phyloP scores from a whole-genome alignment of 1,140 invertebrate genomes.

The Papilio glaucus region DNA sequence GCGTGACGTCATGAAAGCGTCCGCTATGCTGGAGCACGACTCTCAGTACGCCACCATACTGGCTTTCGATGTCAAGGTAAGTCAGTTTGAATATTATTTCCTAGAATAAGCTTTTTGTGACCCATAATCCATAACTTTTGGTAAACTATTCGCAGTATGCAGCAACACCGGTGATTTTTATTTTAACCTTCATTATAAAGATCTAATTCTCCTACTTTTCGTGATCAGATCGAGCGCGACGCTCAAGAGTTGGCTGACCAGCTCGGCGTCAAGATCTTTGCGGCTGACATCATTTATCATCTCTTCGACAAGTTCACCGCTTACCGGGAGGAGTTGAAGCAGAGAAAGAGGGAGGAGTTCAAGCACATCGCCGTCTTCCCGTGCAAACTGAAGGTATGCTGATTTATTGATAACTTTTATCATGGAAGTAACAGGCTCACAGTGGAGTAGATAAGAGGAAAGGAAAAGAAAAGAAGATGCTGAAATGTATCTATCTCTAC shows the following conservation, averaged over 20 bases:
- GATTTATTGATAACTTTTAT: background rate
- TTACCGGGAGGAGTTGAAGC: conserved; percentile 96
- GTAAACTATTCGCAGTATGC: too few species aligned
- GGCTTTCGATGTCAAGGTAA: conserved; percentile 99
- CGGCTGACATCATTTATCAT: conserved; percentile 99
- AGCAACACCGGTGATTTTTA: too few species aligned
- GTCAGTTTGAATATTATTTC: too few species aligned
- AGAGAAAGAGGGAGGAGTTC: conserved; percentile 96
- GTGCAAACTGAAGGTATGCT: conserved; percentile 94
- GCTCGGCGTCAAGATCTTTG: conserved; percentile 97
- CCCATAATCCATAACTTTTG: too few species aligned
- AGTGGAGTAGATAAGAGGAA: too few species aligned
- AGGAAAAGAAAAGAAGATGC: too few species aligned
- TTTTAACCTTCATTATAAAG: too few species aligned
- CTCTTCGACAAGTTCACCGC: conserved; percentile 98
- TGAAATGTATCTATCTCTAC: too few species aligned
- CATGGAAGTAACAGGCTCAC: too few species aligned
- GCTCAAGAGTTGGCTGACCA: conserved; percentile 98
- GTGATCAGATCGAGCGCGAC: conserved; percentile 89
- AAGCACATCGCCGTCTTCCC: conserved; percentile 99
- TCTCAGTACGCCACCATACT: conserved; percentile 98
- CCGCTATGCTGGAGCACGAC: conserved; percentile 99
- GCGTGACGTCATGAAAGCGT: conserved; percentile 99
- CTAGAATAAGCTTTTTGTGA: too few species aligned
- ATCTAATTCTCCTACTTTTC: background rate